These are phyloP conservation scores for Calycopis cecrops DNA, from an alignment of 1,140 invertebrate species.

Conservation along the genomic window DNA sequence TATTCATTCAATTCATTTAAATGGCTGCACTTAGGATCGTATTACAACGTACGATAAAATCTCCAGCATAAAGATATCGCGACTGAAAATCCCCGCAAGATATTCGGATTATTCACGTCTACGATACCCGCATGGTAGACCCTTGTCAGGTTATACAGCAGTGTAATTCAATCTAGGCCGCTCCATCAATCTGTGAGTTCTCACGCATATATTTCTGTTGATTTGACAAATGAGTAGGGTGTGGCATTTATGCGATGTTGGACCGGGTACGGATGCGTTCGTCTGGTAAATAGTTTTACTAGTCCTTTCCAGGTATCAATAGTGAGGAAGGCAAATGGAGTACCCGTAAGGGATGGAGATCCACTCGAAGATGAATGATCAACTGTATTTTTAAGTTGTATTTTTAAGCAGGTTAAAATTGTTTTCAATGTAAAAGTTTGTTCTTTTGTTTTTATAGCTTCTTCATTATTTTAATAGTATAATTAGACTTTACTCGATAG, in stretches of 20 bases:
- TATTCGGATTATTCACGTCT: conserved; percentile 31
- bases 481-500: no score
- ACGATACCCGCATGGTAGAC: conserved; percentile 57
- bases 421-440: no score
- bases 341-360: conserved; percentile 4
- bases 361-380: no score
- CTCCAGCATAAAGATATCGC: conserved; percentile 17
- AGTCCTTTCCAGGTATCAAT: conserved; percentile 18
- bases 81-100: conserved; percentile 40
- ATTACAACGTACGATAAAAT: conserved; percentile 7
- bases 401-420: no score
- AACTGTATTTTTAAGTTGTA: no score
- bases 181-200: conserved; percentile 69
- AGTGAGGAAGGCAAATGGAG: conserved; percentile 1
- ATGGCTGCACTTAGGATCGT: background rate
- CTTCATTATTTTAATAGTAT: no score
- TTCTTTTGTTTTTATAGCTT: no score
- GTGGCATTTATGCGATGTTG: conserved; percentile 42
- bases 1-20: no score
- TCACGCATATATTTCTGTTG: conserved; percentile 73
- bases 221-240: conserved; percentile 74
- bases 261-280: conserved; percentile 27
- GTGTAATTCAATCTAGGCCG: conserved; percentile 70
- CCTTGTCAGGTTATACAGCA: conserved; percentile 65
- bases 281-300: conserved; percentile 19